Conservation (phyloP, 2,797 vertebrate genomes). For the Tympanoctomys barrerae region DNA sequence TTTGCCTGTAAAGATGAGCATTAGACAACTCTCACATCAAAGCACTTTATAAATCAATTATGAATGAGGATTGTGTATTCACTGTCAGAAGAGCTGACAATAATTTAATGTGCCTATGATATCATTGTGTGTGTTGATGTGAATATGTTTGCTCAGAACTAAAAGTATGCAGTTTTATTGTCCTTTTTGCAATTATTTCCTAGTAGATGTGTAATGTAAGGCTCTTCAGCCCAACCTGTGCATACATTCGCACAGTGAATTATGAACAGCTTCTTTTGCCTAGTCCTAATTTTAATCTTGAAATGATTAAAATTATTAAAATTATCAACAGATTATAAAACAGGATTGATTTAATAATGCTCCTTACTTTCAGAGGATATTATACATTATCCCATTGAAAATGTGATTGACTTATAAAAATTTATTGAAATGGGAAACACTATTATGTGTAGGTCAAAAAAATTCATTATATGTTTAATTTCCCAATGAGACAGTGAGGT, state of each 20-base stretch:
- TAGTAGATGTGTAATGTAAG: background rate
- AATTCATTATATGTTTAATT: background rate
- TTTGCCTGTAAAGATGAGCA: background rate
- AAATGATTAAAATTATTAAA: too few species aligned
- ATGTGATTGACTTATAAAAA: conserved; percentile 18
- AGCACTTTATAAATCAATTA: background rate
- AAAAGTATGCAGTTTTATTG: background rate
- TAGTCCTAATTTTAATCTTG: conserved; percentile 10
- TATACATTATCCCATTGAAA: background rate
- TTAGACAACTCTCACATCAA: background rate
- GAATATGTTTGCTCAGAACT: background rate
- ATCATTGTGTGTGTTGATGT: background rate
- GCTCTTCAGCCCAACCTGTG: background rate
- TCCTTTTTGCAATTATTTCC: background rate
- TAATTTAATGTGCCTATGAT: too few species aligned
- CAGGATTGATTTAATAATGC: conserved; percentile 33
- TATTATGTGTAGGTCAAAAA: conserved; percentile 32
- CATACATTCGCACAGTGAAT: background rate
- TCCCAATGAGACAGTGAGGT: background rate
- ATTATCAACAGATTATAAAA: background rate
- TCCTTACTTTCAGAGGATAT: background rate
- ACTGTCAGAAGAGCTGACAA: background rate
- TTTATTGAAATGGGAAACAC: background rate
- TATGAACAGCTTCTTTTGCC: background rate
- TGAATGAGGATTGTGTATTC: background rate